Evolutionary conservation across 2,888 invertebrate genomes (phyloP).

Genomic region (Oxystoma pomonae): DNA sequence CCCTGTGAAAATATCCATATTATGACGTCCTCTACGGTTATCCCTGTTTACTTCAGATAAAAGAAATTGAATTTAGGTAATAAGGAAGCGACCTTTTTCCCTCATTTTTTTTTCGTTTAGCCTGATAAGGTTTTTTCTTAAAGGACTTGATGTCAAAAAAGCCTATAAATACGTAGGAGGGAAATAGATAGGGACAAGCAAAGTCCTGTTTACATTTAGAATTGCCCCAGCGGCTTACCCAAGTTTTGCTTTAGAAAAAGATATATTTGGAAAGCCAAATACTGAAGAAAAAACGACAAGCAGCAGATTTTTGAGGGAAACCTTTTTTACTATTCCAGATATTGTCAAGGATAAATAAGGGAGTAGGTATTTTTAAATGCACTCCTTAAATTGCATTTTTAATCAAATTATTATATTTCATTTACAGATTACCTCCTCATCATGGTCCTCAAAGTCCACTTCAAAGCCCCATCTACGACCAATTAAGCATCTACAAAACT

Average conservation of each 20-base stretch:
- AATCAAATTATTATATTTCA: neutral
- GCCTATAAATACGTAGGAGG: too few relatives aligned
- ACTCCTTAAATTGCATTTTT: too few relatives aligned
- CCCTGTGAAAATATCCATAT: neutral
- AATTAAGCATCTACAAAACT: slow-evolving; percentile 67
- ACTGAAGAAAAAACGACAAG: too few relatives aligned
- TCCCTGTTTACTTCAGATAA: neutral
- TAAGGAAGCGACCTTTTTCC: neutral
- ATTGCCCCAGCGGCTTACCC: too few relatives aligned
- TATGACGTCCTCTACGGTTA: neutral
- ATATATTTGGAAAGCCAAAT: too few relatives aligned
- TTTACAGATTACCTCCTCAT: slow-evolving; percentile 28
- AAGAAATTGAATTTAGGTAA: neutral
- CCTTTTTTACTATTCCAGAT: too few relatives aligned
- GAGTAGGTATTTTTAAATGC: too few relatives aligned
- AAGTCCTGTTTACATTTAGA: too few relatives aligned
- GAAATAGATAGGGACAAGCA: too few relatives aligned
- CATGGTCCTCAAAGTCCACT: slow-evolving; percentile 49
- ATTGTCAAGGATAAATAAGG: too few relatives aligned
- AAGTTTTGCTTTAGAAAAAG: too few relatives aligned
- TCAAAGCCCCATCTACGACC: slow-evolving; percentile 65
- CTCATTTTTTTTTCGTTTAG: neutral
- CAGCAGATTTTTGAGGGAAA: too few relatives aligned
- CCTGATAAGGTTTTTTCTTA: neutral
- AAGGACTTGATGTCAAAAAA: neutral